These are phyloP conservation scores for Pteronotus mesoamericanus DNA, from an alignment of 2,797 vertebrate species.

Conservation along the genomic window DNA sequence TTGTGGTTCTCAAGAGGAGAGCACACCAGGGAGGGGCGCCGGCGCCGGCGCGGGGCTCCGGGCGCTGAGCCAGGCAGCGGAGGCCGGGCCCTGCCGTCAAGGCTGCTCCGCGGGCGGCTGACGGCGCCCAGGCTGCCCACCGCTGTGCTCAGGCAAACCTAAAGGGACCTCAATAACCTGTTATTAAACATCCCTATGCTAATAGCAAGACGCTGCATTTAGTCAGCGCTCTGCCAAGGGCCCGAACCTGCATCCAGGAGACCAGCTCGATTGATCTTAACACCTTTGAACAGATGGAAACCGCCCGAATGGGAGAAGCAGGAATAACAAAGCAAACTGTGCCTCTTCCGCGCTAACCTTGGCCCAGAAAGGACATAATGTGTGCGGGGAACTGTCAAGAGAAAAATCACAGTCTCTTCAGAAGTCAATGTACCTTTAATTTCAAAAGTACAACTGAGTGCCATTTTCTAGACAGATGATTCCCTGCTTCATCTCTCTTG, in stretches of 20 bases:
- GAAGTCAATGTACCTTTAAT: conserved; percentile 75
- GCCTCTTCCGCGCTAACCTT: conserved; percentile 29
- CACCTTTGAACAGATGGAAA: conserved; percentile 72
- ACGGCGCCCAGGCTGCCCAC: background rate
- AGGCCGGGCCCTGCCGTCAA: background rate
- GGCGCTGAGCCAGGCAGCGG: background rate
- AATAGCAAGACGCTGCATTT: conserved; percentile 40
- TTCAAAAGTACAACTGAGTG: conserved; percentile 75
- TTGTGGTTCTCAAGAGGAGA: background rate
- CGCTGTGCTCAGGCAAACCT: background rate
- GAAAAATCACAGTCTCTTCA: conserved; percentile 59
- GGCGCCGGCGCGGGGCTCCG: accelerated
- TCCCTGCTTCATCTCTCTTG: conserved; percentile 64
- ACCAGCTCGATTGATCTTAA: conserved; percentile 59
- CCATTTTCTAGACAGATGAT: conserved; percentile 77
- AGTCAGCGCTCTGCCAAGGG: conserved; percentile 47
- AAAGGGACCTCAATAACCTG: conserved; percentile 45
- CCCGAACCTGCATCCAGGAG: conserved; percentile 59
- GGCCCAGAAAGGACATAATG: conserved; percentile 69
- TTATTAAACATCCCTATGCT: conserved; percentile 60
- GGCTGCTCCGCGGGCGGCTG: background rate
- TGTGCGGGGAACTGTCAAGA: conserved; percentile 50
- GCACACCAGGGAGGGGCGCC: background rate
- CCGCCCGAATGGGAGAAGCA: conserved; percentile 46
- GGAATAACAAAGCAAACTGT: conserved; percentile 61